Conservation (phyloP, 2,888 invertebrate genomes). For the Lasius platythorax region DNA sequence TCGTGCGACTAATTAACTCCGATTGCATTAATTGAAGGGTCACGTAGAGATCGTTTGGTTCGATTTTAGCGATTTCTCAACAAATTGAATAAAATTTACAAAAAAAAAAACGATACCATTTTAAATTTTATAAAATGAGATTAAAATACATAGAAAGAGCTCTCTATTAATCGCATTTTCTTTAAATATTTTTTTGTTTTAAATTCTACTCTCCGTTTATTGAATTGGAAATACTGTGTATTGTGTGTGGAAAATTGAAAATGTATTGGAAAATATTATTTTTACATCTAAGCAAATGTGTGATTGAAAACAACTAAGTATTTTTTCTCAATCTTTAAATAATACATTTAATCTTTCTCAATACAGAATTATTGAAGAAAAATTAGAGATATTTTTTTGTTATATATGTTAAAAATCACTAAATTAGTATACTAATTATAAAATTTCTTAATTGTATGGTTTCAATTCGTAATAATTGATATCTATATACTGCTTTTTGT, state of each 20-base stretch:
- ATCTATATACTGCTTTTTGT: not conserved
- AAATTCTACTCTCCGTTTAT: not conserved
- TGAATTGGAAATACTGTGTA: not conserved
- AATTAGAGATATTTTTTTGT: not conserved
- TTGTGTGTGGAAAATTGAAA: not conserved
- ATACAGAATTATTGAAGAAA: not conserved
- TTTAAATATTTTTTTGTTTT: not conserved
- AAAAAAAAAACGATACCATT: not conserved
- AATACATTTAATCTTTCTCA: not conserved
- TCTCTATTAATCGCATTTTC: not conserved
- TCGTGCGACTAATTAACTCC: slow-evolving; percentile 54
- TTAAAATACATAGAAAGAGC: not conserved
- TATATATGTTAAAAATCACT: not conserved
- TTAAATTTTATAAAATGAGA: not conserved
- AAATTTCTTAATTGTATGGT: not conserved
- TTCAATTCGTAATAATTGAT: slow-evolving; percentile 3
- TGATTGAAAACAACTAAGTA: not conserved
- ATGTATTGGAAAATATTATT: not conserved
- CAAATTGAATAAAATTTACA: slow-evolving; percentile 16
- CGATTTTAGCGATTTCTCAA: not conserved
- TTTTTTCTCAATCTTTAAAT: not conserved
- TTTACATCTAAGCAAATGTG: not conserved
- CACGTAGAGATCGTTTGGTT: not conserved
- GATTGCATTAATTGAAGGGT: slow-evolving; percentile 60
- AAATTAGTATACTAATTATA: not conserved